Base-by-base conservation (phyloP, 1,140 invertebrate genomes). In the Zaprionus africanus region DNA sequence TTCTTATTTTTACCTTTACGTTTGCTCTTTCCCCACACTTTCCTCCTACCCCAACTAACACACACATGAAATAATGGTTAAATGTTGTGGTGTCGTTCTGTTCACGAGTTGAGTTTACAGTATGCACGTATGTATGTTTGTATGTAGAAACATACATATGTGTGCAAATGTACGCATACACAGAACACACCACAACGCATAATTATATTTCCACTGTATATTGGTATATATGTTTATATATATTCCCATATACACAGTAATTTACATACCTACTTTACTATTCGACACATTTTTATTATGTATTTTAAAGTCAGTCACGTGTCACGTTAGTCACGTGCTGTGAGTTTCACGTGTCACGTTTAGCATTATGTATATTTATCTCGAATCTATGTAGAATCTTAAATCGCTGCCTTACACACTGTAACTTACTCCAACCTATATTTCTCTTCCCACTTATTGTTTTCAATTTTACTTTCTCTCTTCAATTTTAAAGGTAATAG, bases 401-500 rank as follows among this genome's bases (percentile, higher is more conserved):
- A 54, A 22, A 63, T 38, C 22, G 49, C 69, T 65, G 49, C 31
- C 38, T 49, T 49, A 28, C 69, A 68, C 70, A 63, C 70, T 58
- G 31, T 58, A 60, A 78, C 70, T 74, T 70, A 73, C 51, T 83
- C 81, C 67, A 66, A 75, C 81, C 74, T 83, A 53, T 78, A 74
- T 81, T 62, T 77, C 67, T 77, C 76, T 92, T 76, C 79, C 79
- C 84, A 82, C 78, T 81, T 91, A 91, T 85, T 81, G 76, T 80
- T 90, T 77, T 86, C 70, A 76, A 74, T 91, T 81, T 80, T 84
- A 79, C 75, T 79, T 91, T 90, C 64, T 91, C 79, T 84, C 67
- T 90, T 79, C 62, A 81, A 70, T 79, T 76, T 81, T 91, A 95
- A 97, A 98, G 97, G 97, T 98, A 96, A 99, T 99, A 97, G 97